These are phyloP conservation scores for Hypsopygia costalis DNA, from an alignment of 2,888 invertebrate species.

Conservation along the genomic window DNA sequence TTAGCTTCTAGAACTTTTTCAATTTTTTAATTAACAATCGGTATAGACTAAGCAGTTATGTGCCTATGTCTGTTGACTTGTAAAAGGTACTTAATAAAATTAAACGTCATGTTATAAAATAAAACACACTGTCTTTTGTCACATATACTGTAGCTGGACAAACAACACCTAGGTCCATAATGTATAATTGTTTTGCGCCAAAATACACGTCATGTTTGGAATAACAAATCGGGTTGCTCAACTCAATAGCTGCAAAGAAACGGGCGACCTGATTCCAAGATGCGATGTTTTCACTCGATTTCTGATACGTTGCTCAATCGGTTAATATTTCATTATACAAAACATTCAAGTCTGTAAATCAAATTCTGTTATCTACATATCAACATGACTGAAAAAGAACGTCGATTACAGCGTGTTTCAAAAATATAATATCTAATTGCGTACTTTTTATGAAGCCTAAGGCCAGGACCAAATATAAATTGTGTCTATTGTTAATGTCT, in stretches of 20 bases:
- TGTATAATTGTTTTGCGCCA: constrained; percentile 29
- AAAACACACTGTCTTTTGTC: no score
- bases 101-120: no score
- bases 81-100: no score
- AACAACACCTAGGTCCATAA: not conserved
- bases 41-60: no score
- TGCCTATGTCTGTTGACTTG: no score
- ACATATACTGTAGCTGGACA: not conserved
- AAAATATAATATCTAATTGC: no score
- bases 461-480: no score
- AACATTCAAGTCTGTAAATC: constrained; percentile 15
- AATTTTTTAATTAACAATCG: no score
- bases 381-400: not conserved
- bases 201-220: constrained; percentile 41
- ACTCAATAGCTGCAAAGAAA: constrained; percentile 44
- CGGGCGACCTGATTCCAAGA: constrained; percentile 50
- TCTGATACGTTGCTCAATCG: constrained; percentile 39
- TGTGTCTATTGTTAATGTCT: no score
- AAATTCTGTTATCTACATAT: constrained; percentile 1
- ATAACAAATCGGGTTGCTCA: constrained; percentile 52
- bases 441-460: no score
- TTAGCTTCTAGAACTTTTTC: no score
- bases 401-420: not conserved
- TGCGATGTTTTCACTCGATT: constrained; percentile 37
- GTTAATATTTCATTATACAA: constrained; percentile 27